Evolutionary conservation across 2,797 vertebrate genomes (phyloP), one percentile per base, ranked within the genome.

Genomic region (Cygnus olor): DNA sequence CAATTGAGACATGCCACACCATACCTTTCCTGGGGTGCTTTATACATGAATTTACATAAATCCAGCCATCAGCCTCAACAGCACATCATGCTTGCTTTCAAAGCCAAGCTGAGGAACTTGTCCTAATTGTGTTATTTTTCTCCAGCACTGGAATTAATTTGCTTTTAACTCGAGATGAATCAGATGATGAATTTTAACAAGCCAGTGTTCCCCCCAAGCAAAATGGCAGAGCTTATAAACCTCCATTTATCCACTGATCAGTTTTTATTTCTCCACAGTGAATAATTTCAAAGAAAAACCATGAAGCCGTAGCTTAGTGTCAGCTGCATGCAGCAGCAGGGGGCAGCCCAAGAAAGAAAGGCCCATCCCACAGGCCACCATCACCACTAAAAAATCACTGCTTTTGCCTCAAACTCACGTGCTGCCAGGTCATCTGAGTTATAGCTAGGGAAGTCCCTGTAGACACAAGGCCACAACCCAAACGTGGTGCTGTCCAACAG

Each of bases 151-250:
- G 83, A 96, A 93, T 96, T 88, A 90, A 96, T 96, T 93, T 93
- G 89, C 88, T 93, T 96, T 90, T 82, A 95, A 94, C 63, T 95
- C 96, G 72, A 95, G 94, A 95, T 94, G 66, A 96, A 95, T 88
- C 80, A 91, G 64, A 68, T 84, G 91, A 95, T 94, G 87, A 96
- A 96, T 96, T 97, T 96, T 91, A 97, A 95, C 70, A 79, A 94
- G 91, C 45, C 44, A 87, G 44, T 25, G 10, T n/a, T 95, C 15
- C 88, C 94, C 57, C 25, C 68, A 80, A 82, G 94, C 93, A 87
- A 93, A 95, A 86, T 49, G 32, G n/a, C 82, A 93, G 73, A 88
- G 77, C 74, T 93, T 42, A 88, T 89, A 94, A 95, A 77, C 80
- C 71, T 51, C 40, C 73, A 77, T 77, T 85, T 91, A 97, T 85